Evolutionary conservation across 2,797 vertebrate species (phyloP).

Genomic region (Anabas testudineus): DNA sequence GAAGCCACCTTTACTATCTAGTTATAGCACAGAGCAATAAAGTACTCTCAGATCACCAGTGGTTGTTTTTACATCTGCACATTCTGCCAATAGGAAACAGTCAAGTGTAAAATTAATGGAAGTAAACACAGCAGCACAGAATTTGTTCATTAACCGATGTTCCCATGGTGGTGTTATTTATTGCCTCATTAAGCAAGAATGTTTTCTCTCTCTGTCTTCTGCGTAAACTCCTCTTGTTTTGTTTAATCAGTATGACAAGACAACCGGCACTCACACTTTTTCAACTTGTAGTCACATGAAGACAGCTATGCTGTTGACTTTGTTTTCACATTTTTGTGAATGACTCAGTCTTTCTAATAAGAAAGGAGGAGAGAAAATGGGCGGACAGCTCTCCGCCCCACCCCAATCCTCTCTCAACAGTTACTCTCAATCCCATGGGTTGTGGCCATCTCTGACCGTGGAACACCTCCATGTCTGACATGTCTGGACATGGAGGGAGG

Average conservation of each 20-base stretch:
- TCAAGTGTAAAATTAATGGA: slow-evolving; percentile 46
- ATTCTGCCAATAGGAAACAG: slow-evolving; percentile 33
- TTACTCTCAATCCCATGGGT: slow-evolving; percentile 49
- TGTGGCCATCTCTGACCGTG: slow-evolving; percentile 5
- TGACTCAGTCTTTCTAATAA: slow-evolving; percentile 64
- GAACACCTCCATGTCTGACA: slow-evolving; percentile 40
- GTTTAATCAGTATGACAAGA: slow-evolving; percentile 25
- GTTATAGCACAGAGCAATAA: slow-evolving; percentile 3
- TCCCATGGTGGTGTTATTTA: slow-evolving; percentile 43
- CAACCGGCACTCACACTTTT: slow-evolving; percentile 33
- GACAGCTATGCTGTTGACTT: slow-evolving; percentile 48
- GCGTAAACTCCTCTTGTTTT: slow-evolving; percentile 17
- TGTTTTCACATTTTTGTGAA: slow-evolving; percentile 73
- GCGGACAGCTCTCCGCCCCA: slow-evolving; percentile 41
- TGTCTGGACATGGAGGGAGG: slow-evolving; percentile 55
- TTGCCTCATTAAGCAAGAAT: slow-evolving; percentile 46
- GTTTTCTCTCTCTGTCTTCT: slow-evolving; percentile 16
- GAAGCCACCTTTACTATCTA: slow-evolving; percentile 1
- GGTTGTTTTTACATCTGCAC: slow-evolving; percentile 16
- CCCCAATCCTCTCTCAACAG: slow-evolving; percentile 45
- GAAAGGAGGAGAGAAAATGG: slow-evolving; percentile 14
- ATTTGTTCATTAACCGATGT: slow-evolving; percentile 33
- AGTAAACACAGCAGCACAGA: slow-evolving; percentile 13
- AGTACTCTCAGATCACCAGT: slow-evolving; percentile 21
- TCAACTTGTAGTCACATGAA: slow-evolving; percentile 68